Evolutionary conservation across 2,113 vertebrate species (phyloP), one percentile per base, ranked within the genome.

Genomic region (Microtus richardsoni): DNA sequence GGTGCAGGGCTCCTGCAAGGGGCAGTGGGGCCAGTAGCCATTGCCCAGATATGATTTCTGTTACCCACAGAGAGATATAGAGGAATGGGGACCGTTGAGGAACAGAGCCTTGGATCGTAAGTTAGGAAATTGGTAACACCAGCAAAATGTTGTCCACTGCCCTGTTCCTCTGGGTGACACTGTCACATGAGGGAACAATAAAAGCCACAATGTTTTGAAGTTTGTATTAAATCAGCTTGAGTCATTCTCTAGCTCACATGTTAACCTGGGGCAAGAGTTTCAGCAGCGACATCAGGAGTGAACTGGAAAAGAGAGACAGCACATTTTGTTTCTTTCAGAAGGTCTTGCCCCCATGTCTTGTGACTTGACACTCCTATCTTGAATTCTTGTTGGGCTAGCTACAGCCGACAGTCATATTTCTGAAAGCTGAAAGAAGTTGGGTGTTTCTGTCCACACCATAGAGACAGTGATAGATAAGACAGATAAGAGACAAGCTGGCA

Each of bases 121-220:
- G 2, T 39, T 44, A 49, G 33, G 0, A 44, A 39, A 58, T 33
- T 49, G 14, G 22, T 36, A 41, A 62, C 47, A 49, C 79, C 30
- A 13, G 44, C 39, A 60, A 22, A 54, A 39, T 2, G 0, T 0
- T 70, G 60, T 16, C 49, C 1, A 7, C 7, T 9, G 19, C 30
- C 8, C 71, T 84, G 71, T 26, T 3, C 28, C 10, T 1, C 44
- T 21, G 21, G 7, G 2, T 12, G 17, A 14, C 36, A 30, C 41
- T 52, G 33, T 60, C n/a, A 52, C 58, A 26, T 0, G 4, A 60
- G 52, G 39, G 10, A 78, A 21, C n/a, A 60, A 33, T 39, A 2
- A 19, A 21, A 36, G 22, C 22, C 22, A 2, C 26, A 21, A 4
- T 19, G 0, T 11, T 30, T 30, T 39, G 30, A 10, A 60, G 16